Conservation (phyloP, 2,888 invertebrate species). For the Eristalinus aeneus region DNA sequence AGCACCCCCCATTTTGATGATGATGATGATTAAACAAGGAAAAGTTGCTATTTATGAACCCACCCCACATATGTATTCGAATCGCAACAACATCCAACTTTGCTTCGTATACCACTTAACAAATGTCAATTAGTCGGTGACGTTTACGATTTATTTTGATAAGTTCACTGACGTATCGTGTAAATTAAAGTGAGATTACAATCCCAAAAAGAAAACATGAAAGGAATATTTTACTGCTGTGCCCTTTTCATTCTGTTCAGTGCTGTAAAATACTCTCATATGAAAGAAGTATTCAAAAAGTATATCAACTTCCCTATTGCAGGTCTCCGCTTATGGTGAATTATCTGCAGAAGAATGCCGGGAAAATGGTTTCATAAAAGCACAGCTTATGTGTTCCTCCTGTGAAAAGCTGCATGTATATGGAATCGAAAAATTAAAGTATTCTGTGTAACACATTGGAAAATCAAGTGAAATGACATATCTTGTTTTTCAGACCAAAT, state of each 20-base stretch:
- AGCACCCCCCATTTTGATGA: too few species aligned
- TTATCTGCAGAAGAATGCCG: slow-evolving; percentile 92
- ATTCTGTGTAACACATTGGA: neutral
- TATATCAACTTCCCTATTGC: neutral
- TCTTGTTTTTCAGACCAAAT: slow-evolving; percentile 78
- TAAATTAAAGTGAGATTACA: neutral
- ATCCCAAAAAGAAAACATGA: neutral
- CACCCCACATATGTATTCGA: neutral
- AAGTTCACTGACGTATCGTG: slow-evolving; percentile 51
- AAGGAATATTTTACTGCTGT: neutral
- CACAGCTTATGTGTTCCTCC: slow-evolving; percentile 92
- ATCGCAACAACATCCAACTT: neutral
- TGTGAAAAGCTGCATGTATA: slow-evolving; percentile 91
- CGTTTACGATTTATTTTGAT: slow-evolving; percentile 27
- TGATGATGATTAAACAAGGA: neutral
- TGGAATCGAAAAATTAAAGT: slow-evolving; percentile 77
- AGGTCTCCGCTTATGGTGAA: slow-evolving; percentile 79
- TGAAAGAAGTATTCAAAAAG: neutral
- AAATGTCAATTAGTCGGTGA: neutral
- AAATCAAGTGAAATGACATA: neutral
- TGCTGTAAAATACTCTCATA: slow-evolving; percentile 17
- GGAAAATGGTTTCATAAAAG: slow-evolving; percentile 91
- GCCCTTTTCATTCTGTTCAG: neutral
- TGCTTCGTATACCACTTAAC: neutral
- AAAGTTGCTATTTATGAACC: neutral